Evolutionary conservation across 2,888 invertebrate genomes (phyloP).

Genomic region (Meandrusa payeni): DNA sequence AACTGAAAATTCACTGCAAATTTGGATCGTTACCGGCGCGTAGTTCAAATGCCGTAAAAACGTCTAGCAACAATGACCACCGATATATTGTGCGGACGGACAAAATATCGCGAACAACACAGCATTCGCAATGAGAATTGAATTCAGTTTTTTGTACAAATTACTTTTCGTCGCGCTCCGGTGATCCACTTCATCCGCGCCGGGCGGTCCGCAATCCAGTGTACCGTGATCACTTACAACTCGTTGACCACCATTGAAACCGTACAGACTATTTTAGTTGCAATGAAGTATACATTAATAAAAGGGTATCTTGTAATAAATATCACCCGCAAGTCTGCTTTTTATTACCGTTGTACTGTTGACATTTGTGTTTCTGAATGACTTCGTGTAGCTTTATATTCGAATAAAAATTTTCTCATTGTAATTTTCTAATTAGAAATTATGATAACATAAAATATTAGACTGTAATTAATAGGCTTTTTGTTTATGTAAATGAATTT

Average conservation of each 20-base stretch:
- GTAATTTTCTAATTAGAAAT: conserved; percentile 10
- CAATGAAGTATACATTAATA: conserved; percentile 7
- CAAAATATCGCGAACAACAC: conserved; percentile 77
- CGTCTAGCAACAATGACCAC: conserved; percentile 73
- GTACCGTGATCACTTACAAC: conserved; percentile 26
- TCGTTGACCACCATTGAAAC: conserved; percentile 21
- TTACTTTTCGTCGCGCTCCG: conserved; percentile 79
- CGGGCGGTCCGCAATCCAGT: conserved; percentile 51
- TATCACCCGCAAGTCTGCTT: conserved; percentile 11
- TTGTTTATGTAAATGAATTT: neutral
- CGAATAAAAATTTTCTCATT: conserved; percentile 70
- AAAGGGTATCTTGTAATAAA: conserved; percentile 40
- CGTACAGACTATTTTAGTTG: conserved; percentile 6
- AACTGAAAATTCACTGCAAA: conserved; percentile 53
- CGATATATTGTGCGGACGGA: conserved; percentile 78
- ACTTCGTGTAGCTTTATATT: conserved; percentile 60
- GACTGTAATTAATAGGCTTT: neutral
- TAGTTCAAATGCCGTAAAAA: conserved; percentile 59
- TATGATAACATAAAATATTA: conserved; percentile 19
- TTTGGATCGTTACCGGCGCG: conserved; percentile 72
- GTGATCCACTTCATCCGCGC: conserved; percentile 68
- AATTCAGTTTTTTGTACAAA: conserved; percentile 78
- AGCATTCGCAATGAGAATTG: conserved; percentile 73
- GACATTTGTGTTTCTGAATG: conserved; percentile 47
- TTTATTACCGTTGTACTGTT: conserved; percentile 39